Percentiles rank a stretch among this genome's conserved stretches.
These are phyloP conservation scores for Gastrophysa polygoni DNA, from an alignment of 2,888 invertebrate genomes.

Conservation along the genomic window DNA sequence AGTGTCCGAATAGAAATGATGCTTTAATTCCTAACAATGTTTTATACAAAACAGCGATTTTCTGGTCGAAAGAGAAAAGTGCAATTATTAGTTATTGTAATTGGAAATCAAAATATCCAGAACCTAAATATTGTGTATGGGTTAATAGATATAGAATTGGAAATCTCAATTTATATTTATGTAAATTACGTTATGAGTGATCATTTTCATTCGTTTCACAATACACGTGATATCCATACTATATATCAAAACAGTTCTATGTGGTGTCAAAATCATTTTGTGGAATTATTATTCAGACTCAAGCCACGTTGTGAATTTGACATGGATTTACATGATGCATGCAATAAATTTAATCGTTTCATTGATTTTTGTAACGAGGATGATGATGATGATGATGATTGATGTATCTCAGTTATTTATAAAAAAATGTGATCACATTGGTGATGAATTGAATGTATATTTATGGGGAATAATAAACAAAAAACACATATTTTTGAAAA, in stretches of 20 bases:
- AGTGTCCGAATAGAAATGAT: too few species aligned
- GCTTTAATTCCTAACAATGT: too few species aligned
- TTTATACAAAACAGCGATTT: too few species aligned
- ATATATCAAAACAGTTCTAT: constrained; percentile 5
- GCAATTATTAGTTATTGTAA: too few species aligned
- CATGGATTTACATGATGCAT: too few species aligned
- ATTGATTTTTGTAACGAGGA: background rate
- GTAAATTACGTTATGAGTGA: background rate
- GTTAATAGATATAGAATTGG: too few species aligned
- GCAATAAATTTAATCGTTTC: background rate
- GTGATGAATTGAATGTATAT: background rate
- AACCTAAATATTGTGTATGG: too few species aligned
- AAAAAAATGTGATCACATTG: background rate
- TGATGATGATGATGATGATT: background rate
- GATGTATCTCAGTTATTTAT: constrained; percentile 2
- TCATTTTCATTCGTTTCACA: background rate
- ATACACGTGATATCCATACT: background rate
- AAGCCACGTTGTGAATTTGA: too few species aligned
- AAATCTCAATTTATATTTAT: too few species aligned
- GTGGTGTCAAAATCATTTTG: background rate
- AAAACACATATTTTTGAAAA: background rate
- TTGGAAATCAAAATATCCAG: too few species aligned
- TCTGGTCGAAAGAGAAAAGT: too few species aligned
- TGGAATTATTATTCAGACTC: background rate
- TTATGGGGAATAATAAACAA: background rate